These are phyloP conservation scores for Piprites chloris DNA, from an alignment of 2,113 vertebrate species.

Conservation along the genomic window DNA sequence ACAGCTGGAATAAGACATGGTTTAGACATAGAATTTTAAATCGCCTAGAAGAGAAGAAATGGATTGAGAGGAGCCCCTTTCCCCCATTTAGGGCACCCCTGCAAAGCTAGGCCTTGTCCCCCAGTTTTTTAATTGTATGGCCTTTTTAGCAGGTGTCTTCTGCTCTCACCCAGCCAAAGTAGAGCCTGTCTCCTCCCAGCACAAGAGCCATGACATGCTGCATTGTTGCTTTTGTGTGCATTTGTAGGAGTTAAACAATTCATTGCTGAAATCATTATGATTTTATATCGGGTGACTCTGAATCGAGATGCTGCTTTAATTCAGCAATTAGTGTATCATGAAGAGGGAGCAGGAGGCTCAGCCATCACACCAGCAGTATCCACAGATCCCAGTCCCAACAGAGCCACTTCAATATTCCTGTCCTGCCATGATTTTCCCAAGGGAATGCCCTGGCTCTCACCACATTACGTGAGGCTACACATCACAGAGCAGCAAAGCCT, in stretches of 20 bases:
- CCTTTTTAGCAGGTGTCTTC: neutral
- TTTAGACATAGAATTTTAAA: neutral
- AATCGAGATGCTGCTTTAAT: neutral
- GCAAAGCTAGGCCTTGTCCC: neutral
- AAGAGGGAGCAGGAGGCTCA: neutral
- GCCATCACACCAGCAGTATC: neutral
- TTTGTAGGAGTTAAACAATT: neutral
- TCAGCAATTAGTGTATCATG: accelerated
- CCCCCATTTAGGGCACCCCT: neutral
- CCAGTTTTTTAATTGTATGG: neutral
- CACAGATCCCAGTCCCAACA: accelerated
- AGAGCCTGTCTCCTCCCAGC: neutral
- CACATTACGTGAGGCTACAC: accelerated
- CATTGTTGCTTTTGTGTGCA: neutral
- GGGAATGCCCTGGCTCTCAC: neutral
- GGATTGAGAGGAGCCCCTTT: neutral
- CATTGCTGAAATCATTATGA: neutral
- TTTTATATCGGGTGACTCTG: neutral
- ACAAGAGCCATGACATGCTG: neutral
- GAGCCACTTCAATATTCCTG: accelerated
- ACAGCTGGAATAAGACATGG: neutral
- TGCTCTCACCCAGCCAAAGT: neutral
- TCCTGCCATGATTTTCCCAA: accelerated
- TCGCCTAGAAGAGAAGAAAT: neutral
- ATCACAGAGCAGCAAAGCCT: accelerated